Percentiles rank a stretch among this genome's conserved stretches.
Conservation (phyloP, 2,888 invertebrate species). For the Drosophila neotestacea region DNA sequence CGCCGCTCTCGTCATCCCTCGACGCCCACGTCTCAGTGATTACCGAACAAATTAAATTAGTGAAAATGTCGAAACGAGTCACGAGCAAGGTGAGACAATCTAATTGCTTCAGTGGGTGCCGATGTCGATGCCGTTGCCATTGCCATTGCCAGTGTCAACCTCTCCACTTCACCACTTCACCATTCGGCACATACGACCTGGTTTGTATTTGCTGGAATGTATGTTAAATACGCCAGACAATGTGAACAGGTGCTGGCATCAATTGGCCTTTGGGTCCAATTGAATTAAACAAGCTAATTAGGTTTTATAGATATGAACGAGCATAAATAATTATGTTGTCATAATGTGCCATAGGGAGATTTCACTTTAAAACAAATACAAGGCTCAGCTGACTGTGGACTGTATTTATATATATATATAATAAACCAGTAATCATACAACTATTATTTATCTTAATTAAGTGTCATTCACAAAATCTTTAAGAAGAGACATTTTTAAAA, state of each 20-base stretch:
- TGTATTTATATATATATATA: background rate
- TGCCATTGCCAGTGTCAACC: slow-evolving; percentile 6
- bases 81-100: slow-evolving; percentile 62
- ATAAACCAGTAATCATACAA: background rate
- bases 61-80: slow-evolving; percentile 64
- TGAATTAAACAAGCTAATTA: slow-evolving; percentile 69
- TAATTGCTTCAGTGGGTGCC: slow-evolving; percentile 56
- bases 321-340: slow-evolving; percentile 31
- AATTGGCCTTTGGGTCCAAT: slow-evolving; percentile 66
- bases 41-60: slow-evolving; percentile 76
- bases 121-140: too few species aligned
- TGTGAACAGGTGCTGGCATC: slow-evolving; percentile 63
- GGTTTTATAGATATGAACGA: slow-evolving; percentile 44
- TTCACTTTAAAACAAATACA: background rate
- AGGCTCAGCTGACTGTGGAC: background rate
- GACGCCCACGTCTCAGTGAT: slow-evolving; percentile 57
- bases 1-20: slow-evolving; percentile 2
- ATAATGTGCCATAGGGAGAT: background rate
- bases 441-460: background rate
- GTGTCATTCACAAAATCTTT: background rate
- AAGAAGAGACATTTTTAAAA: background rate
- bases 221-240: slow-evolving; percentile 46
- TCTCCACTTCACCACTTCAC: slow-evolving; percentile 1
- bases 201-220: slow-evolving; percentile 27
- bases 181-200: slow-evolving; percentile 16